Evolutionary conservation across 2,113 vertebrate genomes (phyloP), one percentile per base, ranked within the genome.

Genomic region (Protobothrops mucrosquamatus): DNA sequence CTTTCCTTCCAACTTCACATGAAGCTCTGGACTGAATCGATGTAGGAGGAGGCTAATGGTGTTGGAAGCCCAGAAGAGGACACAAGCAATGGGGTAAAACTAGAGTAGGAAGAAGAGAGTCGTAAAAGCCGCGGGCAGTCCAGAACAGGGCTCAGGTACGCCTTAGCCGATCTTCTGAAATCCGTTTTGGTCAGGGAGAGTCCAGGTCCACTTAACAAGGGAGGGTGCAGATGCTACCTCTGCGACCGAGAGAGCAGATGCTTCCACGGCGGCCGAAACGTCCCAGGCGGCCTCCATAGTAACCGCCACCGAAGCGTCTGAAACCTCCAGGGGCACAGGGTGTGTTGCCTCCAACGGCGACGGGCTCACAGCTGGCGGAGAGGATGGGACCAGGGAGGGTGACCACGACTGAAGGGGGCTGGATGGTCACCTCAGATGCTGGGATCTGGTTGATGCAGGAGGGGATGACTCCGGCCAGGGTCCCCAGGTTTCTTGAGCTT

Each of bases 381-480:
- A 92, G 56, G 85, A 92, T 92, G 91, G 91, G 7, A 1, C 91
- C 91, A 52, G 91, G 91, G 56, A 92, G 0, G 46, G 56, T 87
- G 9, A 92, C 4, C 0, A 64, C 0, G 0, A 0, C 0, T 7
- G 91, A 0, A 0, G 91, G 2, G 4, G 85, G 91, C 29, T 87
- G 29, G 85, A 92, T 24, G 24, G 34, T 11, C 1, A 87, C 5
- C 43, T 87, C 85, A 1, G 85, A 7, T 24, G 85, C 0, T 12
- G 85, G 91, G 56, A 87, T 1, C 91, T 92, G 91, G 85, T 51
- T 87, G 85, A 87, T 51, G 43, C 23, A 8, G 2, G 29, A 0
- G 8, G 85, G 85, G 9, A 1, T 2, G 9, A 87, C 1, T 24
- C 90, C 74, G 0, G n/a, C 12, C 6, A 91, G 85, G 2, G 29